Percentiles rank a stretch among this genome's conserved stretches.
Evolutionary conservation across 2,113 vertebrate genomes (phyloP).

Genomic region (Notothenia coriiceps): DNA sequence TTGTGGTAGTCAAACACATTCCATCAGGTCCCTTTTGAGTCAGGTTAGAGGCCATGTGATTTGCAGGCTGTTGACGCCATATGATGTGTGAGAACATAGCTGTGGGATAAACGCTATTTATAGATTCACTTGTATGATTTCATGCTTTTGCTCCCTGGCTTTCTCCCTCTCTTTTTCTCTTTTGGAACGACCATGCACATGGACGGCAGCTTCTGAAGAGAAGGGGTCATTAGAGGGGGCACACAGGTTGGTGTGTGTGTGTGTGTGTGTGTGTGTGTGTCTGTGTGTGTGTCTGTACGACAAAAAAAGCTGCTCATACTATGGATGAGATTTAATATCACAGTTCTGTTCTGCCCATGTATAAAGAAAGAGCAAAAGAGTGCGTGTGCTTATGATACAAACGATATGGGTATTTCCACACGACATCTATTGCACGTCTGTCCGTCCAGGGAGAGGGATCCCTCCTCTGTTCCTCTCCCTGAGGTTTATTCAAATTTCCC

Average conservation of each 20-base stretch:
- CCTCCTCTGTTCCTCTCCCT: too few species aligned
- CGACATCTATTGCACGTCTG: too few species aligned
- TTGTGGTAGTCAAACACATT: constrained; percentile 14
- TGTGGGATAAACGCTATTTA: constrained; percentile 51
- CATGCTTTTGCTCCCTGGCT: constrained; percentile 22
- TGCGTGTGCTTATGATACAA: too few species aligned
- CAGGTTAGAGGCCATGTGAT: constrained; percentile 38
- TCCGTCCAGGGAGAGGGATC: too few species aligned
- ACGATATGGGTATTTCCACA: too few species aligned
- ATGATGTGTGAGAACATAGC: constrained; percentile 67
- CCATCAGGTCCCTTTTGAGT: constrained; percentile 22
- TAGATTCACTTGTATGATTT: constrained; percentile 56
- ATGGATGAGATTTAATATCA: neutral
- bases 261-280: constrained; percentile 1
- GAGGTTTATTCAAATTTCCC: too few species aligned
- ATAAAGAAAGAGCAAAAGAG: too few species aligned
- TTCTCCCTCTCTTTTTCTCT: constrained; percentile 7
- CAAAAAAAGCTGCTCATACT: neutral
- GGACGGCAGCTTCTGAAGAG: constrained; percentile 25
- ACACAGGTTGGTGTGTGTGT: constrained; percentile 18
- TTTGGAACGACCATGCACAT: constrained; percentile 3
- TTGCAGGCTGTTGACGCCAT: constrained; percentile 49
- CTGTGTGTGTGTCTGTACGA: neutral
- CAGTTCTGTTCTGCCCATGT: neutral
- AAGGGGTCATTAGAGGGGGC: neutral